Percentiles rank a stretch among this genome's conserved stretches.
Conservation (phyloP, 35 echinoderm and acorn worm genomes). For the Strongylocentrotus purpuratus region DNA sequence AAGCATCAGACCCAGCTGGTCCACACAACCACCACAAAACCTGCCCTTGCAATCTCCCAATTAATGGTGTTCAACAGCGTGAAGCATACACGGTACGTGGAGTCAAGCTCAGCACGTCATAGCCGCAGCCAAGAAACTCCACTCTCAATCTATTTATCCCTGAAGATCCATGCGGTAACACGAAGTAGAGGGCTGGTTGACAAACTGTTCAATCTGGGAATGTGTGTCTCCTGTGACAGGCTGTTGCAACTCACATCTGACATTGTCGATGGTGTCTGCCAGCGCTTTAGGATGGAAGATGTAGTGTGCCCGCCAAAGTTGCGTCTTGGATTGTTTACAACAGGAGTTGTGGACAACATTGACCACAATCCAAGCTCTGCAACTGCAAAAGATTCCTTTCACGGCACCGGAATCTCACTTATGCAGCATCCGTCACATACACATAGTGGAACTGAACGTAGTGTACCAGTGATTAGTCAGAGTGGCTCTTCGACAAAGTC, state of each 20-base stretch:
- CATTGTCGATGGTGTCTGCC: conserved; percentile 61
- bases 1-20: not conserved
- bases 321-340: conserved; percentile 61
- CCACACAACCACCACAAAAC: not conserved
- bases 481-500: not conserved
- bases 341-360: conserved; percentile 76
- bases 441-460: not conserved
- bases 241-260: conserved; percentile 57
- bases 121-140: conserved; percentile 58
- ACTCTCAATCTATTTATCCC: conserved; percentile 37
- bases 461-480: not conserved
- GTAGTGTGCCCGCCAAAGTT: conserved; percentile 74
- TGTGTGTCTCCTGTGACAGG: conserved; percentile 72
- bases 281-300: conserved; percentile 73
- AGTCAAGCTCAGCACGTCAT: not conserved
- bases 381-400: conserved; percentile 76
- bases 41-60: conserved; percentile 52
- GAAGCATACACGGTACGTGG: not conserved
- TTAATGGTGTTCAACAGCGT: conserved; percentile 62
- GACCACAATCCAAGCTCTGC: conserved; percentile 76
- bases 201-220: conserved; percentile 45
- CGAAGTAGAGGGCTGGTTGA: conserved; percentile 52
- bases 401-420: conserved; percentile 63
- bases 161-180: conserved; percentile 57
- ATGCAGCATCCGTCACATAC: conserved; percentile 12